These are phyloP conservation scores for Dolomedes plantarius DNA, from an alignment of 2,888 invertebrate species.

Conservation along the genomic window DNA sequence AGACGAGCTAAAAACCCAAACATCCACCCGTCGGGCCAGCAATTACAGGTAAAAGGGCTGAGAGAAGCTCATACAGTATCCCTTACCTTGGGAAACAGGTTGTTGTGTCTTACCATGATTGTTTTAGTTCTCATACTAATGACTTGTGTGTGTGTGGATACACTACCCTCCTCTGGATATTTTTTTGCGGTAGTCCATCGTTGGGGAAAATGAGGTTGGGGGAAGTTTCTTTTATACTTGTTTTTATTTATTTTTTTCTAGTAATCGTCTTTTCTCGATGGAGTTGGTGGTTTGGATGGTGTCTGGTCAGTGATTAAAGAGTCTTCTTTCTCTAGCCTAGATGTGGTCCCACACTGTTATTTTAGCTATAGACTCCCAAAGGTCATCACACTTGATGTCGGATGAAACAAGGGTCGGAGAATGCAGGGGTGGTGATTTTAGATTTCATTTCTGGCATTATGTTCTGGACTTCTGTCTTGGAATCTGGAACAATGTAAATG, in stretches of 20 bases:
- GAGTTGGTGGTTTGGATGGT: background rate
- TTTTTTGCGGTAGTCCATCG: constrained; percentile 11
- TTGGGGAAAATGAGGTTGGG: constrained; percentile 15
- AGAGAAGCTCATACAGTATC: background rate
- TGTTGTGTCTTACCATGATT: constrained; percentile 25
- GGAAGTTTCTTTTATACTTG: background rate
- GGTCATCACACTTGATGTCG: background rate
- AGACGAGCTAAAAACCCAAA: background rate
- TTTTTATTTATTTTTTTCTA: background rate
- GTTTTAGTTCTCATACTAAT: constrained; percentile 21
- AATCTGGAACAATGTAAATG: too few relatives aligned
- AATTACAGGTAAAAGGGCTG: constrained; percentile 13
- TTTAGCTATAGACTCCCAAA: background rate
- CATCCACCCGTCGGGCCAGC: background rate
- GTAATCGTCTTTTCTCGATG: background rate
- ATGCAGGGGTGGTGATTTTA: too few relatives aligned
- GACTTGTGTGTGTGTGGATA: too few relatives aligned
- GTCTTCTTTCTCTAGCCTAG: background rate
- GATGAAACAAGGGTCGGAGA: background rate
- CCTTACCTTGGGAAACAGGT: constrained; percentile 11
- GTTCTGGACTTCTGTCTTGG: too few relatives aligned
- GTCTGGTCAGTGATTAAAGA: constrained; percentile 4
- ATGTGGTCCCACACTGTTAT: background rate
- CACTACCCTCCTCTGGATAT: background rate
- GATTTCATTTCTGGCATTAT: too few relatives aligned